phyloP scores from a whole-genome alignment of 2,888 invertebrate genomes.

The Mantis religiosa region DNA sequence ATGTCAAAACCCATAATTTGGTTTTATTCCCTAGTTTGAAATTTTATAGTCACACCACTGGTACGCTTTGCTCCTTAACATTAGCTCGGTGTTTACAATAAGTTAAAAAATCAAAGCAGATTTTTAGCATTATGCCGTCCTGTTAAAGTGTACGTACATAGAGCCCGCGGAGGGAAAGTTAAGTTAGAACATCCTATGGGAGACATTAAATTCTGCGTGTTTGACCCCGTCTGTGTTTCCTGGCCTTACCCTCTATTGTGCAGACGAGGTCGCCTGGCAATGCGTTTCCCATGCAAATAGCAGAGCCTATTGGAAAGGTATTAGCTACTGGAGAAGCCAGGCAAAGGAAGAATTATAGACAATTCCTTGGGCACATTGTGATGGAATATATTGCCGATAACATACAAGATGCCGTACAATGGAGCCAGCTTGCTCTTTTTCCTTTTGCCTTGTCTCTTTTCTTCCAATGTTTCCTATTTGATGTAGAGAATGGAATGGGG shows the following conservation, averaged over 20 bases:
- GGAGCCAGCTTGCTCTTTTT: neutral
- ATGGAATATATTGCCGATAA: conserved; percentile 22
- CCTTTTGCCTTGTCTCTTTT: neutral
- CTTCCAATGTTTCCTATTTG: neutral
- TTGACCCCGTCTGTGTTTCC: neutral
- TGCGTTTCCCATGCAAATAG: conserved; percentile 31
- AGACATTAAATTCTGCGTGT: neutral
- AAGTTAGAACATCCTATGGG: neutral
- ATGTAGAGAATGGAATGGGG: neutral
- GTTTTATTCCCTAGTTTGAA: too few species aligned
- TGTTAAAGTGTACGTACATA: neutral
- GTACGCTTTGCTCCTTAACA: too few species aligned
- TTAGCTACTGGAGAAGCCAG: conserved; percentile 24
- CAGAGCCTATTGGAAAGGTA: conserved; percentile 29
- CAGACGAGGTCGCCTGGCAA: neutral
- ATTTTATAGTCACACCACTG: too few species aligned
- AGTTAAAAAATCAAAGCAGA: too few species aligned
- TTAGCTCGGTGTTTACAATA: too few species aligned
- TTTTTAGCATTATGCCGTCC: too few species aligned
- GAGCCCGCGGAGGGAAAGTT: neutral
- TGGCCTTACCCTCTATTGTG: neutral
- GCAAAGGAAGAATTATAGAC: neutral
- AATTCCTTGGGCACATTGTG: conserved; percentile 1
- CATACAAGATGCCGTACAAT: conserved; percentile 24
- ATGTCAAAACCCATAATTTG: too few species aligned